Conservation (phyloP, 2,888 invertebrate species). For the Campoplex nolae region DNA sequence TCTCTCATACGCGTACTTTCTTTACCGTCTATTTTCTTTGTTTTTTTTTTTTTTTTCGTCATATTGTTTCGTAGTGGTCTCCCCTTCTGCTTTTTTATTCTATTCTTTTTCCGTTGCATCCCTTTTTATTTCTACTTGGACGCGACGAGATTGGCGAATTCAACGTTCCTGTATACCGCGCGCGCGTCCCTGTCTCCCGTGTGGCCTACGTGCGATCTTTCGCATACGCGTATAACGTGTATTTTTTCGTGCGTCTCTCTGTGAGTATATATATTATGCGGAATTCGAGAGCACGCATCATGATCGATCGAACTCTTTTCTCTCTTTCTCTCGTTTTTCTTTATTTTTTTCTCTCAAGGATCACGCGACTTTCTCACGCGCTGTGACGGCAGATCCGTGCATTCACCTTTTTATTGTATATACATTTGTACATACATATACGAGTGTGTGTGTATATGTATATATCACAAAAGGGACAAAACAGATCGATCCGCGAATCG, state of each 20-base stretch:
- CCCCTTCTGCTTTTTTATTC: constrained; percentile 13
- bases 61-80: not conserved
- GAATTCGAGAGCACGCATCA: constrained; percentile 53
- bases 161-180: constrained; percentile 23
- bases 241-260: constrained; percentile 3
- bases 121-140: constrained; percentile 43
- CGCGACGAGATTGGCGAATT: constrained; percentile 61
- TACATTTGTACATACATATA: not conserved
- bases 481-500: constrained; percentile 58
- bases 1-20: constrained; percentile 49
- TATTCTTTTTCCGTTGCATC: constrained; percentile 27
- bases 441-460: too few relatives aligned
- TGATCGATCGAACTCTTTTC: constrained; percentile 49
- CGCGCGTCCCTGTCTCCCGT: constrained; percentile 17
- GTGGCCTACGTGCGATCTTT: constrained; percentile 30
- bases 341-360: constrained; percentile 28
- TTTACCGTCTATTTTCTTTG: constrained; percentile 22
- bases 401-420: constrained; percentile 33
- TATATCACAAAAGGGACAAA: constrained; percentile 20
- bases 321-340: constrained; percentile 5
- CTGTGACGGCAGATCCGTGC: constrained; percentile 8
- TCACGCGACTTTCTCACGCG: constrained; percentile 46
- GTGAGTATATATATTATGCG: constrained; percentile 13
- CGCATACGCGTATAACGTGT: not conserved
- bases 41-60: not conserved